These are phyloP conservation scores for Drosophila varians DNA, from an alignment of 1,140 invertebrate genomes.

Conservation along the genomic window DNA sequence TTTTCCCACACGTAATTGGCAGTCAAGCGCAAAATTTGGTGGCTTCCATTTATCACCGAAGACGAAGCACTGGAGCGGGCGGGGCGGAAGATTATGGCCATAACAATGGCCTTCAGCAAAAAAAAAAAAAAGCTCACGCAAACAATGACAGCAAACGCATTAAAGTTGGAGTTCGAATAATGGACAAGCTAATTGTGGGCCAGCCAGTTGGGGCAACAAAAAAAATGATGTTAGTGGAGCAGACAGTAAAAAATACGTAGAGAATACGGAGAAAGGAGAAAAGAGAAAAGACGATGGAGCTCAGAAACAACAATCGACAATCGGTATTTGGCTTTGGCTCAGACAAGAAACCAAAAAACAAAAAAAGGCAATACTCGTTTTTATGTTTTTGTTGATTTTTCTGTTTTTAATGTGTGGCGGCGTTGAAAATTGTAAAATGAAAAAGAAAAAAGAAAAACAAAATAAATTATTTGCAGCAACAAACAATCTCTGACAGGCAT, in stretches of 20 bases:
- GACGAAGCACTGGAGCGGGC: conserved; percentile 8
- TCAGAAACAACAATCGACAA: not conserved
- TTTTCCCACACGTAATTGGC: conserved; percentile 28
- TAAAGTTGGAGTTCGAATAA: conserved; percentile 32
- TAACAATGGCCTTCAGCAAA: conserved; percentile 21
- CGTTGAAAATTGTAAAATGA: conserved; percentile 57
- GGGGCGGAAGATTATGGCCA: conserved; percentile 27
- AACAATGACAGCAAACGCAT: conserved; percentile 54
- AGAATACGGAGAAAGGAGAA: too few species aligned
- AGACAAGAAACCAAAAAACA: conserved; percentile 28
- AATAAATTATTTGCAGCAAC: conserved; percentile 29
- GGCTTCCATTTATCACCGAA: conserved; percentile 45
- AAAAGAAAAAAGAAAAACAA: too few species aligned
- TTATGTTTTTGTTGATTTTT: conserved; percentile 32
- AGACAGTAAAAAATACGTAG: conserved; percentile 28
- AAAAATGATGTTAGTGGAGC: conserved; percentile 49
- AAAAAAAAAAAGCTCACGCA: conserved; percentile 6
- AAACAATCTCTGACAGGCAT: conserved; percentile 53
- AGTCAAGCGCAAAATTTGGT: conserved; percentile 36
- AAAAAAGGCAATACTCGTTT: conserved; percentile 19
- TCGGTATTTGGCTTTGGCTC: conserved; percentile 5
- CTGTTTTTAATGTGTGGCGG: conserved; percentile 35
- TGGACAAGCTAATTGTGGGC: conserved; percentile 49
- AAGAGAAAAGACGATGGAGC: conserved; percentile 20
- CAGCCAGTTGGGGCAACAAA: not conserved